These are phyloP conservation scores for Chironomus tepperi DNA, from an alignment of 1,140 invertebrate genomes.

Conservation along the genomic window DNA sequence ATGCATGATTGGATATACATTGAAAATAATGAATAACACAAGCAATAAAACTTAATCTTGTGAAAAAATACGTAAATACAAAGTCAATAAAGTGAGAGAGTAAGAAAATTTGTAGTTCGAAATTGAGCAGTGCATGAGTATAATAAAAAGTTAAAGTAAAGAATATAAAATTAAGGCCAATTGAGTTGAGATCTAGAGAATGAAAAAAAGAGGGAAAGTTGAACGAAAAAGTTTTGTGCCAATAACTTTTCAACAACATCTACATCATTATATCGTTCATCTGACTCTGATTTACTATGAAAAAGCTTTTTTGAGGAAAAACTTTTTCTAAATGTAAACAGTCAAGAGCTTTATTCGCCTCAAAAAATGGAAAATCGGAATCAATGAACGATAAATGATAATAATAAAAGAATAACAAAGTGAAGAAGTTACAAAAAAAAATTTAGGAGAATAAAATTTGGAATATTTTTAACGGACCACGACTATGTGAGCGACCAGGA, in stretches of 20 bases:
- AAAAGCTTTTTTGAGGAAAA: not conserved
- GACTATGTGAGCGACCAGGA: constrained; percentile 35
- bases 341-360: not conserved
- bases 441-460: not conserved
- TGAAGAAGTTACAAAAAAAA: no score
- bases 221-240: not conserved
- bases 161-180: not conserved
- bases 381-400: not conserved
- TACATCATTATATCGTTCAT: not conserved
- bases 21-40: no score
- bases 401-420: not conserved
- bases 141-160: not conserved
- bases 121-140: not conserved
- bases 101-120: not conserved
- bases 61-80: not conserved
- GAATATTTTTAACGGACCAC: constrained; percentile 34
- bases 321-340: not conserved
- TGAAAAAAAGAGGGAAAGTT: not conserved
- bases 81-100: not conserved
- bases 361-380: not conserved
- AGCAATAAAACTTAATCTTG: not conserved
- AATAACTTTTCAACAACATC: not conserved
- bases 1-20: no score
- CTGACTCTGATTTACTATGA: not conserved
- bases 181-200: not conserved